phyloP scores from a whole-genome alignment of 2,888 invertebrate genomes.

The Limnephilus lunatus region DNA sequence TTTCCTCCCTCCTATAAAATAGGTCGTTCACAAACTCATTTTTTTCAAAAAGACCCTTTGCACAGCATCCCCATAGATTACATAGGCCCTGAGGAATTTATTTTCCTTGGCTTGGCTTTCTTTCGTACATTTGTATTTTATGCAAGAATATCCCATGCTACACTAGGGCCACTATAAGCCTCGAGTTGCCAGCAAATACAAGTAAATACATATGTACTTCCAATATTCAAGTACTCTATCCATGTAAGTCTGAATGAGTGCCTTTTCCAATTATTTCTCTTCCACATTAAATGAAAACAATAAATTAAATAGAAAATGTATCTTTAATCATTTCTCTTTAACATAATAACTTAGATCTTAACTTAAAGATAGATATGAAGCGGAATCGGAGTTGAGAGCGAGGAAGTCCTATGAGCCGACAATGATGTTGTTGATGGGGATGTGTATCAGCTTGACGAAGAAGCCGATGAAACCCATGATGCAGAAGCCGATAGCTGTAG shows the following conservation, averaged over 20 bases:
- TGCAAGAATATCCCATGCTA: too few relatives aligned
- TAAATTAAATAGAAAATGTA: slow-evolving; percentile 31
- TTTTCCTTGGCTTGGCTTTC: too few relatives aligned
- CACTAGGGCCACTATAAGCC: too few relatives aligned
- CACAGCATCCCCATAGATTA: too few relatives aligned
- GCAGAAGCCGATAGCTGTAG: slow-evolving; percentile 99
- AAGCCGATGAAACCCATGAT: slow-evolving; percentile 99
- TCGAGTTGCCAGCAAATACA: too few relatives aligned
- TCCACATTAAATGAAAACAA: slow-evolving; percentile 34
- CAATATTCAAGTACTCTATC: too few relatives aligned
- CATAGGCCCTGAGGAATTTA: too few relatives aligned
- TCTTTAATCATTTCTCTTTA: slow-evolving; percentile 47
- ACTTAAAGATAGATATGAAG: slow-evolving; percentile 49
- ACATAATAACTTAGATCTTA: slow-evolving; percentile 55
- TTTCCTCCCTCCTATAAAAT: too few relatives aligned
- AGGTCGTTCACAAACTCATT: too few relatives aligned
- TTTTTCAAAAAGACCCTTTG: too few relatives aligned
- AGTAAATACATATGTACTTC: too few relatives aligned
- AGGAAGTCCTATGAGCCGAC: slow-evolving; percentile 83
- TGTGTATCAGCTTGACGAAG: slow-evolving; percentile 99
- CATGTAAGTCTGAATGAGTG: background rate
- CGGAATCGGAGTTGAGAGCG: slow-evolving; percentile 8
- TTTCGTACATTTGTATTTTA: too few relatives aligned
- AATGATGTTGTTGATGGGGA: slow-evolving; percentile 98
- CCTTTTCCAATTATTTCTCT: background rate